Conservation (phyloP, 1,140 invertebrate species). For the Muscidifurax raptorellus region DNA sequence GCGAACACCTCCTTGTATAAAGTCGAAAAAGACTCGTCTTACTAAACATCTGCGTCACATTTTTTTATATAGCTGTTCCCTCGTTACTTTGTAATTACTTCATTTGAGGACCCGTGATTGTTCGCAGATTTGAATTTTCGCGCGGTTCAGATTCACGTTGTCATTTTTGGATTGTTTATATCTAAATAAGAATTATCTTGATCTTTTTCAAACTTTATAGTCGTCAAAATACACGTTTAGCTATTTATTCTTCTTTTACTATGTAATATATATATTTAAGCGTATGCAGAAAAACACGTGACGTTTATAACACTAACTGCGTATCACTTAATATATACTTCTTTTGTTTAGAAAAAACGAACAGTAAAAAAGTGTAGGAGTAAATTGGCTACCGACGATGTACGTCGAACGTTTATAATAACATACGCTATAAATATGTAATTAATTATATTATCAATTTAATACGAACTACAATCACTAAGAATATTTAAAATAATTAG, state of each 20-base stretch:
- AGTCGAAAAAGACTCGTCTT: slow-evolving; percentile 8
- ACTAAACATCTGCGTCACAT: not conserved
- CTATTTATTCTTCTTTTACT: slow-evolving; percentile 26
- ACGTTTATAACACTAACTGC: slow-evolving; percentile 63
- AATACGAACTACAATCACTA: slow-evolving; percentile 64
- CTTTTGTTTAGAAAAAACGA: slow-evolving; percentile 72
- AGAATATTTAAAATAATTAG: slow-evolving; percentile 65
- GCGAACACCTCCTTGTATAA: not conserved
- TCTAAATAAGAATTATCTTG: not conserved
- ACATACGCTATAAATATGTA: slow-evolving; percentile 55
- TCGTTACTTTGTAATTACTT: not conserved
- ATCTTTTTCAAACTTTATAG: not conserved
- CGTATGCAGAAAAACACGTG: slow-evolving; percentile 62
- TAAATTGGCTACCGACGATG: slow-evolving; percentile 70
- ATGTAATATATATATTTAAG: slow-evolving; percentile 52
- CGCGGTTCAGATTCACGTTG: not conserved
- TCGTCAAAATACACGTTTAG: not conserved
- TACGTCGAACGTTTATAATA: slow-evolving; percentile 59
- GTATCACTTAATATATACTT: slow-evolving; percentile 30
- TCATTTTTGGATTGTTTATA: not conserved
- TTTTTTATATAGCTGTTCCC: not conserved
- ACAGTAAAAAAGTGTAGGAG: slow-evolving; percentile 71
- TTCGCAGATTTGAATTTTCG: not conserved
- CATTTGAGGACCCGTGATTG: not conserved
- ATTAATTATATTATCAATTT: slow-evolving; percentile 60